Conservation (phyloP, 2,797 vertebrate genomes). For the Eremophila alpestris region DNA sequence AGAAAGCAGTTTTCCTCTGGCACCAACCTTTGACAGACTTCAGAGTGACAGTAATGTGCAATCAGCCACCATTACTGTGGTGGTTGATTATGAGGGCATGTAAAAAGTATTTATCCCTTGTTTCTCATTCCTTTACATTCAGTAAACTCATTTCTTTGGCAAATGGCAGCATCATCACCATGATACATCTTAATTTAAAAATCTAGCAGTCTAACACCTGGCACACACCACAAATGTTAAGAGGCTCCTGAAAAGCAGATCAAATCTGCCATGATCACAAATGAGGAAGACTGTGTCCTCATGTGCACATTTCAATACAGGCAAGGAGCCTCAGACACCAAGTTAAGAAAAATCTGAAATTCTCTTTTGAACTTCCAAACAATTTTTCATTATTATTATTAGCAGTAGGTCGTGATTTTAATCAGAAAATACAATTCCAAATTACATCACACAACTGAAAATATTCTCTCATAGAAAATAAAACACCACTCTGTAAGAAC, state of each 20-base stretch:
- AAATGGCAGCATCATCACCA: rapidly evolving
- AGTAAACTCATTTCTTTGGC: not conserved
- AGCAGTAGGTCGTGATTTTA: rapidly evolving
- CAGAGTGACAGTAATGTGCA: not conserved
- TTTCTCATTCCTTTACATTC: not conserved
- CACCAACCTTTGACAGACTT: not conserved
- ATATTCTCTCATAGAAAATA: not conserved
- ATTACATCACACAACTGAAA: not conserved
- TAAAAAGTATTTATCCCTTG: not conserved
- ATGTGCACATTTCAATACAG: not conserved
- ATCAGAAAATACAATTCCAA: not conserved
- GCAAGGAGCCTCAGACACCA: not conserved
- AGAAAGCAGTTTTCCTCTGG: not conserved
- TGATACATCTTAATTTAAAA: not conserved
- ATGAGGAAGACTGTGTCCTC: not conserved
- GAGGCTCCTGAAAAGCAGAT: not conserved
- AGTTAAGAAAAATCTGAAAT: not conserved
- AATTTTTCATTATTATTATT: not conserved
- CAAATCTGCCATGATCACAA: not conserved
- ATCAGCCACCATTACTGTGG: not conserved
- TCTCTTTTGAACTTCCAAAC: not conserved
- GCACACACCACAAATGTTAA: not conserved
- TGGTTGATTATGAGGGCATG: not conserved
- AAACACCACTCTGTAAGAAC: not conserved
- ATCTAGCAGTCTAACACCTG: not conserved